These are phyloP conservation scores for Tragopan temminckii DNA, from an alignment of 2,797 vertebrate genomes.

Conservation along the genomic window DNA sequence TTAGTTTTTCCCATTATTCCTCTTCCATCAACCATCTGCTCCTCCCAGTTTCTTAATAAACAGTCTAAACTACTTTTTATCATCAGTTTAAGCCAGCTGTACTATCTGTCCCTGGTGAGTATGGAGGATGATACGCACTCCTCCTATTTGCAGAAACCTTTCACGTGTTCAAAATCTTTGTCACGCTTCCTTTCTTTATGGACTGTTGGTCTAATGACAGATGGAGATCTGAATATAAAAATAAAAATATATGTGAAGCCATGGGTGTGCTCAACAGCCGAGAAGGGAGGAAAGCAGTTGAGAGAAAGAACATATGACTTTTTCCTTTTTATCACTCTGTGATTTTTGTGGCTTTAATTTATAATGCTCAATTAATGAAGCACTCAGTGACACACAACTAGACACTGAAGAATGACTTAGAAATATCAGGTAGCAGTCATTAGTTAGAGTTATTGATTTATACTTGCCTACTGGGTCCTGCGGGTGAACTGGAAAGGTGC, in stretches of 20 bases:
- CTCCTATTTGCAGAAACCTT: background rate
- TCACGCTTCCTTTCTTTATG: background rate
- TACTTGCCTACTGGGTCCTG: background rate
- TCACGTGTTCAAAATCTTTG: constrained; percentile 12
- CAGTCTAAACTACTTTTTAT: background rate
- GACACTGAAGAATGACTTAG: background rate
- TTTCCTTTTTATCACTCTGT: background rate
- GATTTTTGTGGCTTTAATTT: background rate
- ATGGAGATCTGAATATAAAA: background rate
- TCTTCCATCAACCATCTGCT: background rate
- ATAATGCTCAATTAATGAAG: background rate
- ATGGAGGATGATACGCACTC: background rate
- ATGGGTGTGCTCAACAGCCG: background rate
- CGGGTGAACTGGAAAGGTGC: background rate
- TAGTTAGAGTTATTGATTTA: background rate
- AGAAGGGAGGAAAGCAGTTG: background rate
- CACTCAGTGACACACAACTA: background rate
- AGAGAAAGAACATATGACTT: background rate
- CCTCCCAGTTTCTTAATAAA: background rate
- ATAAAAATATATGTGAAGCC: background rate
- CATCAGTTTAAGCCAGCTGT: background rate
- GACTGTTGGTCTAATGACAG: background rate
- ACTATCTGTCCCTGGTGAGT: background rate
- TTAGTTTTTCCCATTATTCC: background rate
- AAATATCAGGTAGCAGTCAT: background rate